These are phyloP conservation scores for silkworm (Bombyx mori) DNA, from an alignment of 1,140 invertebrate species.

Conservation along the genomic window DNA sequence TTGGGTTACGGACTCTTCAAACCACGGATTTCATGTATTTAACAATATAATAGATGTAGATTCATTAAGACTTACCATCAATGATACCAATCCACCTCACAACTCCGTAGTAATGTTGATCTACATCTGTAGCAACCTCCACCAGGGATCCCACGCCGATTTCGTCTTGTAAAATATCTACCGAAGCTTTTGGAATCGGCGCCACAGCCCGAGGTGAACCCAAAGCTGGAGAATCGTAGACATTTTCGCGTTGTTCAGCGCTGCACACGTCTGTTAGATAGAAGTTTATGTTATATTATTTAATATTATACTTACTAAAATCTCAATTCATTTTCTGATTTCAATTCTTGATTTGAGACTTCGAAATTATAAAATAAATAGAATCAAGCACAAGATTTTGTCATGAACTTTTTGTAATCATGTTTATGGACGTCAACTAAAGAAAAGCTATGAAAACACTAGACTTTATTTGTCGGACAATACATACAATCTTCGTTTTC, in stretches of 20 bases:
- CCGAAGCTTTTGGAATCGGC: slow-evolving; percentile 21
- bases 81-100: slow-evolving; percentile 88
- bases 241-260: slow-evolving; percentile 35
- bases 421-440: too few species aligned
- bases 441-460: too few species aligned
- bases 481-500: slow-evolving; percentile 21
- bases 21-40: too few species aligned
- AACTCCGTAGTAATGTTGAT: slow-evolving; percentile 80
- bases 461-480: too few species aligned
- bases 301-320: too few species aligned
- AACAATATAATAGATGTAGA: not conserved
- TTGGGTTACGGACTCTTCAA: too few species aligned
- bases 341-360: too few species aligned
- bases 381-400: too few species aligned
- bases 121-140: slow-evolving; percentile 77
- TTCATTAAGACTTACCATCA: slow-evolving; percentile 72
- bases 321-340: too few species aligned
- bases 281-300: not conserved
- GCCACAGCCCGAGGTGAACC: slow-evolving; percentile 42
- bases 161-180: slow-evolving; percentile 56
- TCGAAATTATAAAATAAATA: too few species aligned
- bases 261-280: slow-evolving; percentile 43
- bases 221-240: slow-evolving; percentile 50
- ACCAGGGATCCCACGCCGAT: slow-evolving; percentile 83
- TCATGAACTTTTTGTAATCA: too few species aligned